phyloP scores from a whole-genome alignment of 2,888 invertebrate genomes.

The Synanthedon formicaeformis region DNA sequence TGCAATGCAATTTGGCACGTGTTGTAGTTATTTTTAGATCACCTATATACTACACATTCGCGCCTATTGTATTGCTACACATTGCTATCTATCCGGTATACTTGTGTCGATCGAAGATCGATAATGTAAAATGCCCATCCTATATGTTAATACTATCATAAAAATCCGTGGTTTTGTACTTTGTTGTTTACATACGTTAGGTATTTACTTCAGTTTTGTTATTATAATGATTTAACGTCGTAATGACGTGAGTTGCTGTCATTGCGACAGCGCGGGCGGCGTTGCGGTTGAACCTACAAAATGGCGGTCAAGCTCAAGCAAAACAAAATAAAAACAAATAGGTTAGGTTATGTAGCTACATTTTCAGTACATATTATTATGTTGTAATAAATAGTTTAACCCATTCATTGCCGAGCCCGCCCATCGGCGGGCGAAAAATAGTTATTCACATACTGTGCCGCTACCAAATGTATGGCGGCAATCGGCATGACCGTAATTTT shows the following conservation, averaged over 20 bases:
- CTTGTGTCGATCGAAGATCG: constrained; percentile 18
- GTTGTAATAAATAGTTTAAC: no score
- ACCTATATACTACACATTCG: constrained; percentile 22
- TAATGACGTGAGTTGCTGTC: constrained; percentile 55
- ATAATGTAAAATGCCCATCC: constrained; percentile 11
- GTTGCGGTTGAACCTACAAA: constrained; percentile 24
- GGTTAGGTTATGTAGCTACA: no score
- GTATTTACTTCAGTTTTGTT: constrained; percentile 38
- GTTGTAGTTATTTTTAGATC: constrained; percentile 56
- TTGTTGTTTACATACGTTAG: not conserved
- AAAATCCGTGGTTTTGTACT: not conserved
- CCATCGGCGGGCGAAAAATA: no score
- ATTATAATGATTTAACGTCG: constrained; percentile 60
- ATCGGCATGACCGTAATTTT: no score
- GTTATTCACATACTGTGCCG: no score
- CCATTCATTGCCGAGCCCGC: no score
- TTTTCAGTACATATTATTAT: no score
- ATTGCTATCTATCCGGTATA: not conserved
- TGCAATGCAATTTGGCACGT: constrained; percentile 35
- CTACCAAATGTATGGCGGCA: no score
- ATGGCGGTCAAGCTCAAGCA: constrained; percentile 29
- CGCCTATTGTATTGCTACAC: not conserved
- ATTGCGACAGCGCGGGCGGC: constrained; percentile 16
- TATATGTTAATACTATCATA: not conserved
- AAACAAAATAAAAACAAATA: not conserved